Evolutionary conservation across 2,797 vertebrate genomes (phyloP), one percentile per base, ranked within the genome.

Genomic region (Eulemur coronatus): DNA sequence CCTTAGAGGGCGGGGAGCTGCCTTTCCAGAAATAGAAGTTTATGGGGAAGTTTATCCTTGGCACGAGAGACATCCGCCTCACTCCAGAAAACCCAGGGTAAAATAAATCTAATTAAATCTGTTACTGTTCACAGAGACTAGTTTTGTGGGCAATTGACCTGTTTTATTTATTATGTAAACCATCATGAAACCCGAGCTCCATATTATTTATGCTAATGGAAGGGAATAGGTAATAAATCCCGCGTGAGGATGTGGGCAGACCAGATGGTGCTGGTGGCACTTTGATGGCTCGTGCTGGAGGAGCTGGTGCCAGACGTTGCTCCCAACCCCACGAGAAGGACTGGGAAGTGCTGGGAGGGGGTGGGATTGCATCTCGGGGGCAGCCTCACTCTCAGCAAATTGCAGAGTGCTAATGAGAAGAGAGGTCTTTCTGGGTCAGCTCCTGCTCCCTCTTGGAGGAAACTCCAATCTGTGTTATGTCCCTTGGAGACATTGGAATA

Each of bases 151-250:
- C 97, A 97, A 97, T 97, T 98, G 98, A 97, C 98, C 97, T 97
- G 96, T 97, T 98, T 98, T 98, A 98, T 98, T 98, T 98, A 97
- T 98, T 97, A 93, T 97, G 97, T 98, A 98, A 98, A 98, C 97
- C 97, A 92, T 98, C 98, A 97, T 97, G 96, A 98, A 98, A 97
- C 96, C 97, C 97, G 98, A 97, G 98, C 97, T 98, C 97, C 97
- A 96, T 98, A 98, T 98, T 98, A 98, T 98, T 98, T 98, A 98
- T 98, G 98, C 98, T 98, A 98, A 98, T 98, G 97, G 98, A 97
- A 98, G 97, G 98, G 97, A 98, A 97, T 98, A 97, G 97, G 97
- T 97, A 98, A 98, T 98, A 98, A 98, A 98, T 98, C 97, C 98
- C 63, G 41, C 48, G 87, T 97, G 98, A 97, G 93, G 96, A 92